phyloP scores from a whole-genome alignment of 2,888 invertebrate species.

The Sturmia bella region DNA sequence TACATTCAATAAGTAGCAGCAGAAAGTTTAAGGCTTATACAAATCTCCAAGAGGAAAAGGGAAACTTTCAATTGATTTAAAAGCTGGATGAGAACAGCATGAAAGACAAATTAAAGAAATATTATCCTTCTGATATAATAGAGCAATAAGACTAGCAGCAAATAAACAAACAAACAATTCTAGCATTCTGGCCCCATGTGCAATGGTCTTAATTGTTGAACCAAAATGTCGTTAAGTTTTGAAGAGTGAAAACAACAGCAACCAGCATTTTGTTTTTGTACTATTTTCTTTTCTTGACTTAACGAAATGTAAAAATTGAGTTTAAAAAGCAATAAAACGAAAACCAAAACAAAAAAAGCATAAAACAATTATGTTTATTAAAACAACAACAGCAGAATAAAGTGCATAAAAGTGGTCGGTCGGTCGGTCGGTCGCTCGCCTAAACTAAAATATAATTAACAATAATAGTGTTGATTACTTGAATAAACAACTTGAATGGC shows the following conservation, averaged over 20 bases:
- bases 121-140: too few species aligned
- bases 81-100: too few species aligned
- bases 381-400: slow-evolving; percentile 27
- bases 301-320: slow-evolving; percentile 20
- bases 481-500: slow-evolving; percentile 36
- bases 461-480: slow-evolving; percentile 60
- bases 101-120: too few species aligned
- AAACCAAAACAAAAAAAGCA: slow-evolving; percentile 22
- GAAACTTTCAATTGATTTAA: too few species aligned
- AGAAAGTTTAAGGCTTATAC: too few species aligned
- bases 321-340: not conserved
- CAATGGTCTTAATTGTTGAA: slow-evolving; percentile 13
- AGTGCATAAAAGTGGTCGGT: not conserved
- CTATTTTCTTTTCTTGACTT: slow-evolving; percentile 1
- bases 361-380: slow-evolving; percentile 54
- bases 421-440: too few species aligned
- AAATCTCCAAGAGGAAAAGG: too few species aligned
- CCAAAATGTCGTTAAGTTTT: slow-evolving; percentile 25
- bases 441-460: slow-evolving; percentile 18
- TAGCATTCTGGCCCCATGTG: too few species aligned
- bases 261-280: not conserved
- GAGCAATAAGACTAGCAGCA: too few species aligned
- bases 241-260: slow-evolving; percentile 33
- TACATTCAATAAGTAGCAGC: too few species aligned
- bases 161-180: too few species aligned